Conservation (phyloP, 2,797 vertebrate species). For the Pygocentrus nattereri region DNA sequence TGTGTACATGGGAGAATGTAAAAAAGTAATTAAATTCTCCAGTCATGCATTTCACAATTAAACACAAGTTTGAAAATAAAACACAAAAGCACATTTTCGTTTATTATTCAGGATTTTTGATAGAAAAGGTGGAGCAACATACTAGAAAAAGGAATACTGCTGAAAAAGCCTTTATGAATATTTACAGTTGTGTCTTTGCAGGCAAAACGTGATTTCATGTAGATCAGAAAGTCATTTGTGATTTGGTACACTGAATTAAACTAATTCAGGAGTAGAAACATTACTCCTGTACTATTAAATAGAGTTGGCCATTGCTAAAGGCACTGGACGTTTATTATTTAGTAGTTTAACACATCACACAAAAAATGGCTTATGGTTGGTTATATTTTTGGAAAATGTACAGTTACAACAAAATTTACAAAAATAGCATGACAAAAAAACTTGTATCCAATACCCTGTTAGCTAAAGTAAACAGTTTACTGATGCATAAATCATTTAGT, state of each 20-base stretch:
- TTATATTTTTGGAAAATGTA: neutral
- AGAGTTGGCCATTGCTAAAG: too few species aligned
- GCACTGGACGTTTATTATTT: too few species aligned
- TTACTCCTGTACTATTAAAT: too few species aligned
- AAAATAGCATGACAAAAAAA: neutral
- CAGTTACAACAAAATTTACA: neutral
- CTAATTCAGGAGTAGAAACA: neutral
- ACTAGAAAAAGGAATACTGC: neutral
- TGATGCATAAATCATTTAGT: neutral
- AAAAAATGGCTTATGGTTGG: neutral
- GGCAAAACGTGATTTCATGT: neutral
- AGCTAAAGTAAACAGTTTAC: slow-evolving; percentile 7
- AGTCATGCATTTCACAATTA: neutral
- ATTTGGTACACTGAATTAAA: neutral
- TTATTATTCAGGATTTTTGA: neutral
- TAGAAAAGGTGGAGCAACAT: neutral
- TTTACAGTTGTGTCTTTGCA: neutral
- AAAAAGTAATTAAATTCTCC: too few species aligned
- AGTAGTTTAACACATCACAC: neutral
- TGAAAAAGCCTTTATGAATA: neutral
- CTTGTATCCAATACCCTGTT: neutral
- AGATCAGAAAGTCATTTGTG: neutral
- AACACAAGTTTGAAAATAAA: neutral
- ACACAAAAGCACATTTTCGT: neutral
- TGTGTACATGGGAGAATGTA: too few species aligned